These are phyloP conservation scores for Axinella damicornis DNA, from an alignment of 37 sponge, comb jelly and placozoan genomes.

Conservation along the genomic window DNA sequence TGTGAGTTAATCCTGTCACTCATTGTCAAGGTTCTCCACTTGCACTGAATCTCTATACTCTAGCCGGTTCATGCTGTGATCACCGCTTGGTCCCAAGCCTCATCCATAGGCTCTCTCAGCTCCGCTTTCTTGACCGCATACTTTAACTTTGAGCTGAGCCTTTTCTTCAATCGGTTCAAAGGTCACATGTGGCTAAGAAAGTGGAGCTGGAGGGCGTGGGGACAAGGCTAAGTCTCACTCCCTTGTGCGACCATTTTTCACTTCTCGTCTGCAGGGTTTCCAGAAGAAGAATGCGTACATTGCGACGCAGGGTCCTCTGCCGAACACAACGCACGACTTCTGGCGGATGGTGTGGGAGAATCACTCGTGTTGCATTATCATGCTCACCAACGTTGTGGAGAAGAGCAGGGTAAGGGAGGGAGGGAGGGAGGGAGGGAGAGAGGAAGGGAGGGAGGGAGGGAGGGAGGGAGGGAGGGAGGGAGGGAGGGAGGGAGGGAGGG, in stretches of 20 bases:
- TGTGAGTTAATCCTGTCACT: constrained; percentile 31
- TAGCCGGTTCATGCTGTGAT: too few relatives aligned
- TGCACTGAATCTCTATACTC: too few relatives aligned
- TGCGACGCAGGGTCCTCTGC: constrained; percentile 79
- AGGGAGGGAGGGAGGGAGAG: background rate
- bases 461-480: too few relatives aligned
- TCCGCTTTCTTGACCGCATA: too few relatives aligned
- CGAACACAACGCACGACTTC: constrained; percentile 75
- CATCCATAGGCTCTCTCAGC: too few relatives aligned
- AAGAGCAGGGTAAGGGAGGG: constrained; percentile 69
- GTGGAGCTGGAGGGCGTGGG: background rate
- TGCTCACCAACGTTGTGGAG: constrained; percentile 85
- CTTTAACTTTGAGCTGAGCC: too few relatives aligned
- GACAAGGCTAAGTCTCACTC: background rate
- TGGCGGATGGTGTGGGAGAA: constrained; percentile 88
- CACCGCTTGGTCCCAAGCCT: too few relatives aligned
- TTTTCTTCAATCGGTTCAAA: too few relatives aligned
- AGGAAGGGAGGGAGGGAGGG: background rate
- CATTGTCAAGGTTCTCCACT: background rate
- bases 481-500: constrained; percentile 1
- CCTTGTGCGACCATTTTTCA: background rate
- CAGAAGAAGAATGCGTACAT: constrained; percentile 43
- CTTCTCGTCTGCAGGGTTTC: constrained; percentile 52
- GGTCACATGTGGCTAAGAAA: too few relatives aligned
- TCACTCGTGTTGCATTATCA: constrained; percentile 63